phyloP scores from a whole-genome alignment of 2,113 vertebrate genomes.

The Neolamprologus fasciatus region DNA sequence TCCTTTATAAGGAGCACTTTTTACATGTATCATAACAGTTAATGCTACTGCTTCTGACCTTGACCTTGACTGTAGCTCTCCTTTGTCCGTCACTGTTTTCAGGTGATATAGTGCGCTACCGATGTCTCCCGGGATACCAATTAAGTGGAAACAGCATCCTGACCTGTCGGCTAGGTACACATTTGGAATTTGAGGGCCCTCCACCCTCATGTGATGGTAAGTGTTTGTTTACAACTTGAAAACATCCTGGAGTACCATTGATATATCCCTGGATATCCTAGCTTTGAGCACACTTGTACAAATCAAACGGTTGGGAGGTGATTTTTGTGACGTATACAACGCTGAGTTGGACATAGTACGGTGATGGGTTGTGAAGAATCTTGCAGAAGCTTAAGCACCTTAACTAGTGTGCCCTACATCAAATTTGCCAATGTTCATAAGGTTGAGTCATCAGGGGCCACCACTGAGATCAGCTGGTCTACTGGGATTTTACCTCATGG shows the following conservation, averaged over 20 bases:
- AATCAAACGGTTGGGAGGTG: background rate
- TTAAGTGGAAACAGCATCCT: slow-evolving; percentile 86
- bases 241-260: background rate
- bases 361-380: background rate
- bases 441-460: background rate
- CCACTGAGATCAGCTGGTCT: background rate
- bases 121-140: slow-evolving; percentile 88
- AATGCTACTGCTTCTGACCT: background rate
- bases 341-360: background rate
- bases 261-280: background rate
- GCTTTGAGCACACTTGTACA: background rate
- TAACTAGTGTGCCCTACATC: background rate
- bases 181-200: slow-evolving; percentile 89
- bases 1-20: background rate
- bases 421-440: background rate
- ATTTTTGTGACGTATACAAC: background rate
- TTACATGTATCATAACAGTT: background rate
- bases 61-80: background rate
- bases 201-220: slow-evolving; percentile 92
- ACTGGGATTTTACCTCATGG: background rate
- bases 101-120: slow-evolving; percentile 92
- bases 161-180: slow-evolving; percentile 84
- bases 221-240: background rate
- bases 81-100: background rate
- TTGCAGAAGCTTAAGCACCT: background rate